Conservation (phyloP, 2,888 invertebrate species). For the Mythimna pallens region DNA sequence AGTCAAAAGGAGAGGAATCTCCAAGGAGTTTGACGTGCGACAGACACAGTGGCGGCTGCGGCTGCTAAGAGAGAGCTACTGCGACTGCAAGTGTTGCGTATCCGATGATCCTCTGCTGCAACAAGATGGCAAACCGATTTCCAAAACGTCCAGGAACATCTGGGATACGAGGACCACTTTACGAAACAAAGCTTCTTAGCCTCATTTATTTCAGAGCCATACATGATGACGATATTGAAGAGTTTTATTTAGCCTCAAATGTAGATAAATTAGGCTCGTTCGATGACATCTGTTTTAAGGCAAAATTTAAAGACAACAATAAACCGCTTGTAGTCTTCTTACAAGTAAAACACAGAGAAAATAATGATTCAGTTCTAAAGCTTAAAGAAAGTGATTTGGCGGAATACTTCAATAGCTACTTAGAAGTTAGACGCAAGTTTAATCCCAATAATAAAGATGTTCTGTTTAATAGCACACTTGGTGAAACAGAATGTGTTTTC, state of each 20-base stretch:
- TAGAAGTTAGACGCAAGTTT: conserved; percentile 2
- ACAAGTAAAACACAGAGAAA: conserved; percentile 23
- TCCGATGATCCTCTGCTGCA: background rate
- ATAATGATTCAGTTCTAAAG: conserved; percentile 5
- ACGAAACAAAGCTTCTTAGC: conserved; percentile 54
- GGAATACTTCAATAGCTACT: conserved; percentile 1
- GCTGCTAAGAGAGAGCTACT: background rate
- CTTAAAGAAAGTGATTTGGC: background rate
- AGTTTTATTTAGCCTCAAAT: conserved; percentile 56
- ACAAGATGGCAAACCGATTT: background rate
- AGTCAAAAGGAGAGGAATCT: background rate
- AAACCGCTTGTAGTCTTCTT: conserved; percentile 18
- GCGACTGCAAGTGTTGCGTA: background rate
- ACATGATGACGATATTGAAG: conserved; percentile 24
- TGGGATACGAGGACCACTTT: conserved; percentile 47
- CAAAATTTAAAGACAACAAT: background rate
- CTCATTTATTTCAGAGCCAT: conserved; percentile 49
- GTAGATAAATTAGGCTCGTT: conserved; percentile 51
- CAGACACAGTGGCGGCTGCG: background rate
- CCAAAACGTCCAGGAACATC: conserved; percentile 16
- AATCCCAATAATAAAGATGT: conserved; percentile 9
- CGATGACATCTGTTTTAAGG: conserved; percentile 54
- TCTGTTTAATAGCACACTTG: conserved; percentile 21
- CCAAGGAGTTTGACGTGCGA: background rate
- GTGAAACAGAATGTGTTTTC: conserved; percentile 38